Conservation (phyloP, 2,113 vertebrate species). For the Epinephelus cyanopodus region DNA sequence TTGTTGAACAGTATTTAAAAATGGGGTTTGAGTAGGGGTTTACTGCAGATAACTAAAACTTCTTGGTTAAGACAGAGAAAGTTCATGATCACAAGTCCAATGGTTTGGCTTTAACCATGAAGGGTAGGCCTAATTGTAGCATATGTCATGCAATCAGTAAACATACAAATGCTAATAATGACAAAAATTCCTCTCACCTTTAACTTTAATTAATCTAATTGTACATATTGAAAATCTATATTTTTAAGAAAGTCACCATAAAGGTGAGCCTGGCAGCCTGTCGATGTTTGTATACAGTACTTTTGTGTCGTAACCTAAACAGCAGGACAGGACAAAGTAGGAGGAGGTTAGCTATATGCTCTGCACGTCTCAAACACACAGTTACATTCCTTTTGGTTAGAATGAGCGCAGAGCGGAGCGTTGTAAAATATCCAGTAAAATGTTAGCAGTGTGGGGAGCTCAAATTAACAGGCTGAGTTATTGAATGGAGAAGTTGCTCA, state of each 20-base stretch:
- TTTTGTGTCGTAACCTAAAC: not conserved
- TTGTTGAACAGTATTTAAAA: not conserved
- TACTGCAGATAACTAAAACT: not conserved
- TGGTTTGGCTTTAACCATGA: too few species aligned
- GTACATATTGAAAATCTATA: too few species aligned
- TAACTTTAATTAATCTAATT: too few species aligned
- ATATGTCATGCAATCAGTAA: not conserved
- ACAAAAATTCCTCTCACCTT: not conserved
- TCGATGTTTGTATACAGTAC: not conserved
- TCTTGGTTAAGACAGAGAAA: too few species aligned
- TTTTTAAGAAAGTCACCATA: not conserved
- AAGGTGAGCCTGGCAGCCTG: not conserved
- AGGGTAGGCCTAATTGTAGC: too few species aligned
- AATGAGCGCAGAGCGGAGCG: not conserved
- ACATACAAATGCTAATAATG: not conserved
- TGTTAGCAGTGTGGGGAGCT: not conserved
- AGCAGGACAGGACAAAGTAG: not conserved
- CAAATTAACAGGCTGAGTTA: constrained; percentile 18
- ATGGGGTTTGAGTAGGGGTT: not conserved
- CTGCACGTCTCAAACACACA: not conserved
- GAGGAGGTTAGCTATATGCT: not conserved
- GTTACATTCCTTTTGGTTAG: not conserved
- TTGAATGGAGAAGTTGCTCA: constrained; percentile 4
- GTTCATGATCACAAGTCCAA: too few species aligned
- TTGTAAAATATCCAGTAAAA: constrained; percentile 1